A percentile compares a stretch with the other conserved stretches of the same genome.
Conservation (phyloP, 2,113 vertebrate genomes). For the Triplophysa tibetana region DNA sequence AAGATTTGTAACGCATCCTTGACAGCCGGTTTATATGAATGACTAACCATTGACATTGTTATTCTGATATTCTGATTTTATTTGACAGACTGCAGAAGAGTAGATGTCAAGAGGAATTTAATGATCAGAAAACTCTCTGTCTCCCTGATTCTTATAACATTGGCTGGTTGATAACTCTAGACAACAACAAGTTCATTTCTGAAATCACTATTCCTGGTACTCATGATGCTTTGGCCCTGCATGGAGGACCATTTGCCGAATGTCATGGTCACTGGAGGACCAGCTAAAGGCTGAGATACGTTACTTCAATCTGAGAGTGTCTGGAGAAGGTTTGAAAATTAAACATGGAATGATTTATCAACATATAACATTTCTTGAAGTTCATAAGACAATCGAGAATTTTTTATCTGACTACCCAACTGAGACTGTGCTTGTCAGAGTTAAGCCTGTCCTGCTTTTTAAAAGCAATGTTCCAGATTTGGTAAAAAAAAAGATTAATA, state of each 20-base stretch:
- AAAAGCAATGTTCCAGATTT: constrained; percentile 49
- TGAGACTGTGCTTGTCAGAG: constrained; percentile 68
- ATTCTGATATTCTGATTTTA: background rate
- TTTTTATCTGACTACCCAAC: constrained; percentile 52
- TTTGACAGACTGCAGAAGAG: background rate
- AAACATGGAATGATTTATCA: constrained; percentile 73
- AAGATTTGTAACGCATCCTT: too few relatives aligned
- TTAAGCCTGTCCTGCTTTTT: constrained; percentile 67
- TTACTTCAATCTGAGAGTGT: constrained; percentile 71
- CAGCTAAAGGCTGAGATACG: constrained; percentile 74
- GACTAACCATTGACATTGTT: background rate
- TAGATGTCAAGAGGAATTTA: constrained; percentile 46
- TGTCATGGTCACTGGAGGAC: constrained; percentile 69
- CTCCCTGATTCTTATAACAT: constrained; percentile 53
- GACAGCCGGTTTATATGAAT: background rate
- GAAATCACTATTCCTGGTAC: constrained; percentile 75
- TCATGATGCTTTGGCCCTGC: constrained; percentile 73
- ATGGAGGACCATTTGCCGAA: constrained; percentile 60
- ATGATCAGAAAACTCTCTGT: constrained; percentile 43
- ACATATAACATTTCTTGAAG: constrained; percentile 45
- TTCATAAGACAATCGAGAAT: constrained; percentile 45
- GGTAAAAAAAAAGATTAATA: constrained; percentile 32
- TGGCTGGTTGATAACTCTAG: constrained; percentile 73
- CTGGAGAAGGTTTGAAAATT: constrained; percentile 62
- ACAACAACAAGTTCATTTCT: constrained; percentile 65